These are phyloP conservation scores for Brevipalpus yothersi DNA, from an alignment of 1,140 invertebrate species.

Conservation along the genomic window DNA sequence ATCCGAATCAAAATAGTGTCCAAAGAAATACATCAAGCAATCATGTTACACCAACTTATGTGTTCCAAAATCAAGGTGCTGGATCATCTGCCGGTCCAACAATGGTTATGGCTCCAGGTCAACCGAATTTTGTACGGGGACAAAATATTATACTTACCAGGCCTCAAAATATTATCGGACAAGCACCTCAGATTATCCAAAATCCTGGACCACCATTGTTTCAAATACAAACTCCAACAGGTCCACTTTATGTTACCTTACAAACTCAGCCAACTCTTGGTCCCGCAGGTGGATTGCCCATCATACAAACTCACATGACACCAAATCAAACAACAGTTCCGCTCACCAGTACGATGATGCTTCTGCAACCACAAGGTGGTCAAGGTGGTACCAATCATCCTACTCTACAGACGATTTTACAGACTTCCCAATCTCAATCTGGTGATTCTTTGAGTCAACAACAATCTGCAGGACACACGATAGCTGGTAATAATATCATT, in stretches of 20 bases:
- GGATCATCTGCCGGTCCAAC: background rate
- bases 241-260: constrained; percentile 22
- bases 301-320: background rate
- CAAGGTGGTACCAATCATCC: background rate
- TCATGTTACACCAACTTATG: constrained; percentile 6
- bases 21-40: background rate
- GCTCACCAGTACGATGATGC: background rate
- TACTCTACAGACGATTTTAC: background rate
- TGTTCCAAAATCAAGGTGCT: constrained; percentile 6
- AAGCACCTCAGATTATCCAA: background rate
- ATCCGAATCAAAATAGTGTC: background rate
- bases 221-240: constrained; percentile 25
- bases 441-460: background rate
- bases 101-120: background rate
- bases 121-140: background rate
- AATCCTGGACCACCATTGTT: constrained; percentile 17
- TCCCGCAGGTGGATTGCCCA: background rate
- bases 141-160: constrained; percentile 5
- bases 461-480: background rate
- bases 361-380: background rate
- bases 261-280: background rate
- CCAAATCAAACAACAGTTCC: background rate
- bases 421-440: background rate
- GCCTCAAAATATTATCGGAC: constrained; percentile 8
- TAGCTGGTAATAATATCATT: background rate